Conservation (phyloP, 2,113 vertebrate genomes). For the Mormoops blainvillei region DNA sequence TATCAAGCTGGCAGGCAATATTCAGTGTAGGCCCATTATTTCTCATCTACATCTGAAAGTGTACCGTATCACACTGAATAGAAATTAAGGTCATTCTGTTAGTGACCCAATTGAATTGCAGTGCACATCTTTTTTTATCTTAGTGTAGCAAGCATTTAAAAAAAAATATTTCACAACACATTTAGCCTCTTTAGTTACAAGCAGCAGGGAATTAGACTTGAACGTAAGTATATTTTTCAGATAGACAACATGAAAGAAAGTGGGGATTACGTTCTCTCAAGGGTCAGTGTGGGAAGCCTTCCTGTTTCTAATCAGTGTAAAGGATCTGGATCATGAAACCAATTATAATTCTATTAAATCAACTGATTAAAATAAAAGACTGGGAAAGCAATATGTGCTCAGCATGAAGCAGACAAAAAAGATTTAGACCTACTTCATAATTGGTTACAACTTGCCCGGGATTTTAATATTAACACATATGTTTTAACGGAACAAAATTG, state of each 20-base stretch:
- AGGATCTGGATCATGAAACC: neutral
- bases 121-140: constrained; percentile 38
- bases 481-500: neutral
- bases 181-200: constrained; percentile 13
- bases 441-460: neutral
- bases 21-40: constrained; percentile 17
- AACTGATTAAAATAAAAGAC: neutral
- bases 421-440: neutral
- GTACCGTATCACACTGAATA: neutral
- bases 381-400: neutral
- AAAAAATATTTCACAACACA: neutral
- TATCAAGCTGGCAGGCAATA: neutral
- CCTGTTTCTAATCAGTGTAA: constrained; percentile 1
- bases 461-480: neutral
- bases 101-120: constrained; percentile 34
- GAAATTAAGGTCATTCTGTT: constrained; percentile 52
- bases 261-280: neutral
- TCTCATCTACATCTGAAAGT: constrained; percentile 37
- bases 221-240: neutral
- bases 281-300: neutral
- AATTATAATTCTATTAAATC: constrained; percentile 18
- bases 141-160: neutral
- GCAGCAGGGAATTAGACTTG: constrained; percentile 28
- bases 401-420: neutral
- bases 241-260: neutral